Percentiles rank a stretch among this genome's conserved stretches.
phyloP scores from a whole-genome alignment of 2,797 vertebrate genomes.

The Hapalemur alaotrensis region DNA sequence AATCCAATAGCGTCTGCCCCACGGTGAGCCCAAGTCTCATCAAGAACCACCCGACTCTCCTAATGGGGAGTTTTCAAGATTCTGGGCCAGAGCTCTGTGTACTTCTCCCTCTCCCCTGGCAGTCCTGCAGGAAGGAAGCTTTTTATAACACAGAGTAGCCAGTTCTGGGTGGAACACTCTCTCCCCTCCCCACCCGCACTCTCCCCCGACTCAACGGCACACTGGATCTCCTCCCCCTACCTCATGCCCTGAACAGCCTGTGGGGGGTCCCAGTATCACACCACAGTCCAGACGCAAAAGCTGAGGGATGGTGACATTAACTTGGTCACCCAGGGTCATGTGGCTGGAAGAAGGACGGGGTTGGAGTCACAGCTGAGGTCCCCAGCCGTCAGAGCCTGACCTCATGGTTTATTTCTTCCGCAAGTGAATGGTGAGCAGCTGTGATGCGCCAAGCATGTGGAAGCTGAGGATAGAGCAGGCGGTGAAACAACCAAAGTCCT shows the following conservation, averaged over 20 bases:
- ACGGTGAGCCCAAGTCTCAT: neutral
- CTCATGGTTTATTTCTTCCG: neutral
- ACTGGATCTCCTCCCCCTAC: neutral
- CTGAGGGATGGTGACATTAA: neutral
- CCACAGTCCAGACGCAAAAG: neutral
- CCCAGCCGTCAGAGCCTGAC: neutral
- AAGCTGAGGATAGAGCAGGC: too few relatives aligned
- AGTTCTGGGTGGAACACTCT: neutral
- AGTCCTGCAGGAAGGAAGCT: neutral
- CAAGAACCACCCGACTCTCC: neutral
- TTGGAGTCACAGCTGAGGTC: too few relatives aligned
- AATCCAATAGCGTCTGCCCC: neutral
- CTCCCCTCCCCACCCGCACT: neutral
- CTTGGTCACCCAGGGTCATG: neutral
- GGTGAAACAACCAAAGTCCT: neutral
- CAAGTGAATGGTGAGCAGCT: neutral
- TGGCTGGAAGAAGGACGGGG: neutral
- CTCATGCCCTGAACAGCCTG: neutral
- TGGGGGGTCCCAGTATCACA: neutral
- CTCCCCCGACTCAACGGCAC: too few relatives aligned
- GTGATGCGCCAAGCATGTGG: fast-evolving
- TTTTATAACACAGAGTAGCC: neutral
- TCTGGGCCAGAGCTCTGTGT: neutral
- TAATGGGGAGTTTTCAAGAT: neutral
- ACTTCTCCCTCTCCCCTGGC: too few relatives aligned